Percentiles rank a stretch among this genome's conserved stretches.
Conservation (phyloP, 2,888 invertebrate genomes). For the Flabesymbios commensalis region DNA sequence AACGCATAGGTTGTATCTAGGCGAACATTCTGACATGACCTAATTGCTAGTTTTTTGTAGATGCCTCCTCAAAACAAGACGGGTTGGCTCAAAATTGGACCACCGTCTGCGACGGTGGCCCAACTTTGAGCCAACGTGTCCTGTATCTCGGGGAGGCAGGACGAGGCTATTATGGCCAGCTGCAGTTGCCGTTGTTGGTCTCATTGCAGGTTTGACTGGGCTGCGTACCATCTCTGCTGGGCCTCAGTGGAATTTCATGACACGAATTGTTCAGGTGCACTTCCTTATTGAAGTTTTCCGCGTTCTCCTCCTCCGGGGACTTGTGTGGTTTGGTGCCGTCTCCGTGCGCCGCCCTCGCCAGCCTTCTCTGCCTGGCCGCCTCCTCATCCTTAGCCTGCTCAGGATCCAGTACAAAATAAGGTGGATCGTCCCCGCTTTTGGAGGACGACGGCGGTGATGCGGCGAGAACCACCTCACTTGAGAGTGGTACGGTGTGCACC, state of each 20-base stretch:
- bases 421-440: constrained; percentile 6
- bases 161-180: constrained; percentile 33
- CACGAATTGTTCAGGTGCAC: constrained; percentile 28
- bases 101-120: too few species aligned
- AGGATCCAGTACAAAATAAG: constrained; percentile 32
- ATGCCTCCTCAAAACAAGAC: not conserved
- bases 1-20: too few species aligned
- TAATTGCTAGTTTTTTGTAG: too few species aligned
- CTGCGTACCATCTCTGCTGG: constrained; percentile 25
- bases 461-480: constrained; percentile 1
- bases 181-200: constrained; percentile 22
- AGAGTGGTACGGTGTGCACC: not conserved
- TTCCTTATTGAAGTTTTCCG: constrained; percentile 26
- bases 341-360: constrained; percentile 8
- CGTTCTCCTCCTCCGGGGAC: constrained; percentile 31
- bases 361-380: constrained; percentile 2
- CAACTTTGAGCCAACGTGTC: too few species aligned
- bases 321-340: constrained; percentile 12
- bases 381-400: constrained; percentile 9
- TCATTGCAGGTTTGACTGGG: not conserved
- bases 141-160: too few species aligned
- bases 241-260: constrained; percentile 32
- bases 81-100: not conserved
- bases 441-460: constrained; percentile 6
- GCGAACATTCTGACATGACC: too few species aligned